These are phyloP conservation scores for Corythornis madagascariensis DNA, from an alignment of 2,113 vertebrate species.

Conservation along the genomic window DNA sequence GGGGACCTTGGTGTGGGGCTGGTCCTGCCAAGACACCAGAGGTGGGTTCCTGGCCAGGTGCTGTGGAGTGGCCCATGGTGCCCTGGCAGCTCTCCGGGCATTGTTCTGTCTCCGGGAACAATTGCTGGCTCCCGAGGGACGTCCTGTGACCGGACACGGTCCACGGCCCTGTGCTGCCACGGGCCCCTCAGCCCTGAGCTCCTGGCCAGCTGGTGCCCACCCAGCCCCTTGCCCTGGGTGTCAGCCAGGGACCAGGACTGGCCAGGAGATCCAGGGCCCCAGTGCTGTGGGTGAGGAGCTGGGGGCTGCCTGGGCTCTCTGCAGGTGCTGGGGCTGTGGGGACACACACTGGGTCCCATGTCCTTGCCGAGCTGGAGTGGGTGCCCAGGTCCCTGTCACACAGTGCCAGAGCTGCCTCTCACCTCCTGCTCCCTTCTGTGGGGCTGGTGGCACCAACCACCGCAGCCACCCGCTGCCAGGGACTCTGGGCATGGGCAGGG, in stretches of 20 bases:
- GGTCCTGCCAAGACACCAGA: rapidly evolving
- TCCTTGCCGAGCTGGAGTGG: rapidly evolving
- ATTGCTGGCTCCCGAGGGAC: background rate
- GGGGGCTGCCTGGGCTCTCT: background rate
- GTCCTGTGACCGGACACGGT: constrained; percentile 20
- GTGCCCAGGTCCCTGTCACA: rapidly evolving
- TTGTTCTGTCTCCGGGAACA: constrained; percentile 50
- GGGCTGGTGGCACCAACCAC: background rate
- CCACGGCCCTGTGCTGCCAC: background rate
- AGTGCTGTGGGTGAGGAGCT: background rate
- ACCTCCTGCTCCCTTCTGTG: rapidly evolving
- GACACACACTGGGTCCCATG: rapidly evolving
- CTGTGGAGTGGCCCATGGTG: constrained; percentile 20
- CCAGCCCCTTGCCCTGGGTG: background rate
- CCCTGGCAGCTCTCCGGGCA: constrained; percentile 50
- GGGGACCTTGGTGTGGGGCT: rapidly evolving
- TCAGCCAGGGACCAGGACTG: background rate
- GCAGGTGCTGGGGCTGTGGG: rapidly evolving
- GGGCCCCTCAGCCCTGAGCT: background rate
- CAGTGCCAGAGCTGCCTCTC: background rate
- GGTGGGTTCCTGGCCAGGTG: background rate
- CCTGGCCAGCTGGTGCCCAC: rapidly evolving
- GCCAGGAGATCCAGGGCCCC: rapidly evolving
- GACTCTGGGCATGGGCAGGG: rapidly evolving
- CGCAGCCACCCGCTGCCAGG: rapidly evolving